A percentile compares a stretch with the other conserved stretches of the same genome.
Conservation (phyloP, 2,113 vertebrate genomes). For the Plecotus auritus region DNA sequence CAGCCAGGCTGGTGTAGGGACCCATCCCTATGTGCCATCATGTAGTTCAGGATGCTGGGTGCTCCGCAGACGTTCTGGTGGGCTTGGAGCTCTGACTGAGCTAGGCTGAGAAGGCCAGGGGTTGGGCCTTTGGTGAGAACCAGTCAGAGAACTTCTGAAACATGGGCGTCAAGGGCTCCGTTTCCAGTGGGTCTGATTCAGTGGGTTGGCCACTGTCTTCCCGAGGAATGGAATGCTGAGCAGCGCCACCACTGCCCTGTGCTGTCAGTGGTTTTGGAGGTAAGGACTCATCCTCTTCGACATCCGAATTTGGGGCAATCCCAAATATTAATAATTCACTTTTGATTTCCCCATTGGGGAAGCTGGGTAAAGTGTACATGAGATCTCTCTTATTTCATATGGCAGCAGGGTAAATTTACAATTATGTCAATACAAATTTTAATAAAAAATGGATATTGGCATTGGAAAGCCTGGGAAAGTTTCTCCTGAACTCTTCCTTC, state of each 20-base stretch:
- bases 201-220: fast-evolving
- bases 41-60: not conserved
- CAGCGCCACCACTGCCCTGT: no score
- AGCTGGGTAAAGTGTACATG: no score
- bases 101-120: not conserved
- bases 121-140: not conserved
- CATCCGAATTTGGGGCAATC: not conserved
- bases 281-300: no score
- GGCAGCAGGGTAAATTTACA: no score
- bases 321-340: no score
- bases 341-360: not conserved
- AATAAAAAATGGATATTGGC: not conserved
- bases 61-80: not conserved
- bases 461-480: not conserved
- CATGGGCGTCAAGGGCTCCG: fast-evolving
- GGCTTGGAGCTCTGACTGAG: not conserved
- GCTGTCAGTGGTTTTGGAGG: not conserved
- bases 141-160: not conserved
- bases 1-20: not conserved
- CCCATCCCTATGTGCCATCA: no score
- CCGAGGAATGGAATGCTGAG: not conserved
- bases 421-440: not conserved
- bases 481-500: not conserved
- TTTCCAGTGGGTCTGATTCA: not conserved
- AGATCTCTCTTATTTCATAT: not conserved